phyloP scores from a whole-genome alignment of 2,113 vertebrate genomes.

The Periophthalmus modestus region DNA sequence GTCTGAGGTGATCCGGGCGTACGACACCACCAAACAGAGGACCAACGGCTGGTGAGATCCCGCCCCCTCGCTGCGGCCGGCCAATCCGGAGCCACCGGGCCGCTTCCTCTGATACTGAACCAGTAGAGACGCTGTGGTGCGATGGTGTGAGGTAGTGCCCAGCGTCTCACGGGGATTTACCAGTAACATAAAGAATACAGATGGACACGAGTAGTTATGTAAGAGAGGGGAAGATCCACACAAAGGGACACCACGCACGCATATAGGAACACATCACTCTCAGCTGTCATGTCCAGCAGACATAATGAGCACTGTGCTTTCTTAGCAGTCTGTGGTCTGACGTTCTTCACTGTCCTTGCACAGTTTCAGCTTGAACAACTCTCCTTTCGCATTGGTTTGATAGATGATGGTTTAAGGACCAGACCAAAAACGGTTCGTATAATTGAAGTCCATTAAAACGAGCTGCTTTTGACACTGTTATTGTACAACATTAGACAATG shows the following conservation, averaged over 20 bases:
- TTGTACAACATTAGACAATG: constrained; percentile 21
- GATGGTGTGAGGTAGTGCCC: constrained; percentile 24
- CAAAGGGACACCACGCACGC: constrained; percentile 47
- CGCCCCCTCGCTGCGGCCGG: constrained; percentile 34
- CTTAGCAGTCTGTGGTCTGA: constrained; percentile 76
- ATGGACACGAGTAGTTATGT: constrained; percentile 33
- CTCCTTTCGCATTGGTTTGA: constrained; percentile 45
- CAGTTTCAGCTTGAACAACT: constrained; percentile 65
- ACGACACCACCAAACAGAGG: constrained; percentile 97
- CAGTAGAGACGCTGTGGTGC: constrained; percentile 32
- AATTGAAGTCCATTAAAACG: constrained; percentile 15
- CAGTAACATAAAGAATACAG: constrained; percentile 26
- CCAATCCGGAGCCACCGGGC: constrained; percentile 43
- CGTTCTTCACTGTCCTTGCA: constrained; percentile 75
- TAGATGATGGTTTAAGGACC: constrained; percentile 40
- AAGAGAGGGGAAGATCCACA: constrained; percentile 32
- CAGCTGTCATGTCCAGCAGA: constrained; percentile 75
- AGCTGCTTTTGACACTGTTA: constrained; percentile 42
- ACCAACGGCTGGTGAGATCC: constrained; percentile 88
- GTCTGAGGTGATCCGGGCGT: constrained; percentile 96
- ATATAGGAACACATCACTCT: constrained; percentile 51
- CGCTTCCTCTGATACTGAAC: constrained; percentile 49
- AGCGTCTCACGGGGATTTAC: constrained; percentile 27
- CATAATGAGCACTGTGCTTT: constrained; percentile 85
- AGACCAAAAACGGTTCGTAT: constrained; percentile 34